These are phyloP conservation scores for Remorina albescens DNA, from an alignment of 2,797 vertebrate genomes.

Conservation along the genomic window DNA sequence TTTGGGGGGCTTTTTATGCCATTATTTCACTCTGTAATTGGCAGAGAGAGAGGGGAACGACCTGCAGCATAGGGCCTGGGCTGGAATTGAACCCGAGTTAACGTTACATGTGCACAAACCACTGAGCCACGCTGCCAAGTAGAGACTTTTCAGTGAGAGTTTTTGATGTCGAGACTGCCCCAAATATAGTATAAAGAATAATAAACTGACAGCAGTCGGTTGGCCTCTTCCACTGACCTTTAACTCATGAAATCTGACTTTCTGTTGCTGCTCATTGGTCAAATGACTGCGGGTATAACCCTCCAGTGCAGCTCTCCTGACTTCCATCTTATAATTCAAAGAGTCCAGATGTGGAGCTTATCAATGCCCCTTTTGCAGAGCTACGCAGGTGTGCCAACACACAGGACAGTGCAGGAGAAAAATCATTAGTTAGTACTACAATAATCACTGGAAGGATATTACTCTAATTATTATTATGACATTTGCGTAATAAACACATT, in stretches of 20 bases:
- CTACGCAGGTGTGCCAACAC: slow-evolving; percentile 1
- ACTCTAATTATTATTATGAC: slow-evolving; percentile 48
- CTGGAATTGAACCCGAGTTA: too few relatives aligned
- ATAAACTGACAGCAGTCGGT: neutral
- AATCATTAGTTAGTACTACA: slow-evolving; percentile 18
- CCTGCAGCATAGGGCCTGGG: too few relatives aligned
- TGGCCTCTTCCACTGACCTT: neutral
- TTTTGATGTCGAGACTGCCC: too few relatives aligned
- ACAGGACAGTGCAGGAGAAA: slow-evolving; percentile 8
- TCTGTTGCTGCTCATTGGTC: neutral
- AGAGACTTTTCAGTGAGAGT: too few relatives aligned
- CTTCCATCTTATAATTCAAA: neutral
- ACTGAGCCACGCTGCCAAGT: too few relatives aligned
- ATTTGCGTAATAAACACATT: slow-evolving; percentile 41
- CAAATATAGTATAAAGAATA: too few relatives aligned
- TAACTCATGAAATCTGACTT: neutral
- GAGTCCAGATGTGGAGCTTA: neutral
- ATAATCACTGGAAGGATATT: slow-evolving; percentile 37
- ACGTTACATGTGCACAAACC: too few relatives aligned
- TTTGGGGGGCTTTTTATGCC: too few relatives aligned
- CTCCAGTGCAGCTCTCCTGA: neutral
- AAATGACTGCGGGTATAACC: neutral
- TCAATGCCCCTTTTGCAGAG: slow-evolving; percentile 13
- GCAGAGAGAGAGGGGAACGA: too few relatives aligned
- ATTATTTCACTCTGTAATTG: too few relatives aligned